Evolutionary conservation across 2,797 vertebrate species (phyloP).

Genomic region (Nannoperca obscura): DNA sequence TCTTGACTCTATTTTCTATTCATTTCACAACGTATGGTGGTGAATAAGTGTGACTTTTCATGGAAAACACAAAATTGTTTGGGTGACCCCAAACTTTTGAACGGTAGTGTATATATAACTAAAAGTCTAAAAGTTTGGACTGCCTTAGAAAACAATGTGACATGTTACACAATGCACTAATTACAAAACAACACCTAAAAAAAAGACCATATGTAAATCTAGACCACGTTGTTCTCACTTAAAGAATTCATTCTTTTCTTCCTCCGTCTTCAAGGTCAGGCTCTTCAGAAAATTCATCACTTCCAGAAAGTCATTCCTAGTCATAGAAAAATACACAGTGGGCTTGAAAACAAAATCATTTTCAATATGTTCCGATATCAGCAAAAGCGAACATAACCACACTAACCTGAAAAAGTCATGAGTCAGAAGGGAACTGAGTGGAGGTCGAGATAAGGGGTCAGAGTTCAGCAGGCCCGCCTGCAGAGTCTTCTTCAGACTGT

Average conservation of each 20-base stretch:
- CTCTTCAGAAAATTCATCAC: conserved; percentile 96
- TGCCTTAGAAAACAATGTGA: background rate
- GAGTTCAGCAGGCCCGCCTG: conserved; percentile 87
- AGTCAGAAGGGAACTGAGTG: conserved; percentile 88
- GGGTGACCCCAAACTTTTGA: too few relatives aligned
- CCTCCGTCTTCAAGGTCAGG: conserved; percentile 95
- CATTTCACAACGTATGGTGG: too few relatives aligned
- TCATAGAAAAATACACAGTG: background rate
- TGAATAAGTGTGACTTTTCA: too few relatives aligned
- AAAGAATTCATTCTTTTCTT: conserved; percentile 99
- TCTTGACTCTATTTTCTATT: too few relatives aligned
- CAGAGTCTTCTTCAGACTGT: conserved; percentile 90
- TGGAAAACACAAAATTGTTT: too few relatives aligned
- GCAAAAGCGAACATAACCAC: background rate
- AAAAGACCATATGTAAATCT: background rate
- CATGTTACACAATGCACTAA: background rate
- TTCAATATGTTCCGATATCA: background rate
- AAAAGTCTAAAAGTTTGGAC: background rate
- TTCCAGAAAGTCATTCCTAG: conserved; percentile 97
- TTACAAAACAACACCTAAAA: background rate
- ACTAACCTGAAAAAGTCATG: conserved; percentile 95
- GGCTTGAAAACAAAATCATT: background rate
- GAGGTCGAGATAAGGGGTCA: conserved; percentile 86
- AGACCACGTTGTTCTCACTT: conserved; percentile 87
- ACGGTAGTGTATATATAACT: background rate